Base-by-base conservation (phyloP, 2,797 vertebrate genomes). In the Mormyrops boulengeri region DNA sequence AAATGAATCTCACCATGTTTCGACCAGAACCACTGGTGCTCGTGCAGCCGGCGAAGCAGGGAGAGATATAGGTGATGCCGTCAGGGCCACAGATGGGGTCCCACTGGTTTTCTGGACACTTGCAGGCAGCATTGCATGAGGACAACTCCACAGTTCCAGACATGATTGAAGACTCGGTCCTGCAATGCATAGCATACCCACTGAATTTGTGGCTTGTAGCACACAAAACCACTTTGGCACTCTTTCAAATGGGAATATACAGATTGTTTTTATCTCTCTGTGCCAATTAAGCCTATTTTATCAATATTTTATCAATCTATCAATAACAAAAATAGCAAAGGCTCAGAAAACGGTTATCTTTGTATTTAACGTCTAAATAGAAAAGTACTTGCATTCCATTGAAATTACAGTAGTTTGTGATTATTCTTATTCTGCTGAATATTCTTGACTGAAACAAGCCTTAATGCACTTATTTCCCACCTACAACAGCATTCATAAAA, bases 61-160 rank as follows among this genome's bases (percentile, higher is more conserved):
- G 95, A 0, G 98, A 97, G 14, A 97, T 44, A 0, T 98, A 99
- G 0, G 97, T 98, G 92, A 99, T 87, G 44, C 96, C 96, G 0
- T 98, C 97, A 49, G 94, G 92, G 38, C 97, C 97, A 89, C 98
- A 99, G 41, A 98, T 95, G 0, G 98, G 98, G 88, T 99, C 97
- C 98, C 97, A 99, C 5, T 95, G 94, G 0, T 88, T 95, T 7
- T 91, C 85, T 53, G 96, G 93, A 92, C 98, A 99, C 2, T 92
- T 93, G 92, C 98, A 99, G 91, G 88, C 91, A 3, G 94, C 94
- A 93, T 98, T 98, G 94, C 97, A 99, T 30, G 91, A 88, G 9
- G 95, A 93, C 90, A 95, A 93, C 34, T 96, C 1, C 0, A 91
- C 84, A 30, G 91, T 90, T 30, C 93, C 93, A 0, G 95, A 86